Base-by-base conservation (phyloP, 2,113 vertebrate genomes). In the Larimichthys crocea region DNA sequence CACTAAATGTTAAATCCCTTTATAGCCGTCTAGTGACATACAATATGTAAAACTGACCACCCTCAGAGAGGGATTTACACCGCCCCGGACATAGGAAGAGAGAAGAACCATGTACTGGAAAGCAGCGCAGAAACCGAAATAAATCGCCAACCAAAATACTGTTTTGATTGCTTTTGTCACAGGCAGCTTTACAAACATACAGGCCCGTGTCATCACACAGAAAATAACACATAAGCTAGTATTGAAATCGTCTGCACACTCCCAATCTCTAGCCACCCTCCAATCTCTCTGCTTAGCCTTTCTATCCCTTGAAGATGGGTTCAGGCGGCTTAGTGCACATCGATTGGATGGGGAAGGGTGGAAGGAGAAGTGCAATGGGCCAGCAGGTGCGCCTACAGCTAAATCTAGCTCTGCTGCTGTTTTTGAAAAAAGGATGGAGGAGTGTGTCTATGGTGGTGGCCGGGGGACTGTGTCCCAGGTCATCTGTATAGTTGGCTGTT, bases 11-110 rank as follows among this genome's bases (percentile, higher is more conserved):
- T 94, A 94, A 96, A 95, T 94, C 94, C 93, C 84, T 91, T 96
- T 95, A 95, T 92, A 92, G 91, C 93, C 86, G 75, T 93, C 92
- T 93, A 93, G 92, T 94, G 93, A 92, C 92, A 93, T 92, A 95
- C 94, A 95, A 93, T 95, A 94, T 95, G 94, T 92, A 95, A 93
- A 95, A 94, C 92, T 92, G 93, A 93, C 94, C 94, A 94, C 92
- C 93, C 92, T 90, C 74, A 52, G 92, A 91, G 94, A 92, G 84
- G 88, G 92, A 92, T 93, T 95, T 95, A 74, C 82, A 61, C 80
- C 76, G 44, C 68, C 83, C 61, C 59, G 83, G 73, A 88, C 82
- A 60, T 62, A 55, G 24, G 29, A 67, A 73, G 79, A 69, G 60
- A n/a, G 65, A 72, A 62, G 40, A 49, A 24, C 49, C 72, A 53